phyloP scores from a whole-genome alignment of 2,797 vertebrate genomes.

The Helostoma temminkii region DNA sequence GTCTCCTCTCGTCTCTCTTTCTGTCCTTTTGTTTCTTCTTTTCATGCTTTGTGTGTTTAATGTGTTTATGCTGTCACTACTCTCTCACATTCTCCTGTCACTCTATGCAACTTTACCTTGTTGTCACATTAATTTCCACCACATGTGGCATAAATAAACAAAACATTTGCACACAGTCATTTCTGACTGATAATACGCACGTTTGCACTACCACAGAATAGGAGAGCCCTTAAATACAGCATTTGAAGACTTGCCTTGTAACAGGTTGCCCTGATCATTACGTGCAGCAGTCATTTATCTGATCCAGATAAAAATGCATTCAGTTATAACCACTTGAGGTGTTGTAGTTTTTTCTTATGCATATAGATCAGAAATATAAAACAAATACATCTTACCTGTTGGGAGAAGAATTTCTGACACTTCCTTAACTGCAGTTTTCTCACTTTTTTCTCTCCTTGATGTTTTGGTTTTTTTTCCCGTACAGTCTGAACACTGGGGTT shows the following conservation, averaged over 20 bases:
- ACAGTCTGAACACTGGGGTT: background rate
- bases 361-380: background rate
- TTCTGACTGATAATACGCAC: background rate
- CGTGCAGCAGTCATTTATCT: background rate
- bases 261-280: conserved; percentile 24
- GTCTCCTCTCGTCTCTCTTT: background rate
- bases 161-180: conserved; percentile 8
- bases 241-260: conserved; percentile 48
- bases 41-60: background rate
- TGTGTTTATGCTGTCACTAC: background rate
- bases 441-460: conserved; percentile 18
- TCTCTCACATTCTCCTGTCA: background rate
- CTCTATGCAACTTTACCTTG: conserved; percentile 24
- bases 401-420: conserved; percentile 27
- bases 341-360: background rate
- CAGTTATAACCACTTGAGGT: background rate
- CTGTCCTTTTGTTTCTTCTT: background rate
- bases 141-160: background rate
- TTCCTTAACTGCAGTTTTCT: conserved; percentile 41
- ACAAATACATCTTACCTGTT: conserved; percentile 54
- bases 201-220: background rate
- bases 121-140: background rate
- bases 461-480: conserved; percentile 9
- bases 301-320: background rate
- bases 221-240: background rate